Conservation (phyloP, 2,888 invertebrate species). For the Oeneis ivallda region DNA sequence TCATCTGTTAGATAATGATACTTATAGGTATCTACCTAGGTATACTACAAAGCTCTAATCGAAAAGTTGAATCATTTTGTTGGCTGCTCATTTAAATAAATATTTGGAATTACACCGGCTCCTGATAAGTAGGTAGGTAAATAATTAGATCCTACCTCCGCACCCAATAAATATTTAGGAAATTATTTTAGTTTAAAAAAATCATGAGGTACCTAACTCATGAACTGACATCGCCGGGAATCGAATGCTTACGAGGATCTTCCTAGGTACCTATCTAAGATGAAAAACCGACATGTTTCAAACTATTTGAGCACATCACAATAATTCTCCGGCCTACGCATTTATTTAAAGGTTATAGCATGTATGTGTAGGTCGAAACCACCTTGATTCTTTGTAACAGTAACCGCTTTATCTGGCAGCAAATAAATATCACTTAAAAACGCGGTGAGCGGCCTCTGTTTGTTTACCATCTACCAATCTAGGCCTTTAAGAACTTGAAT, state of each 20-base stretch:
- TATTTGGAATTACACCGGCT: neutral
- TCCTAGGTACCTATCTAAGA: no score
- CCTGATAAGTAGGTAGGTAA: neutral
- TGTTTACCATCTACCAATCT: slow-evolving; percentile 9
- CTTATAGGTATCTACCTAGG: neutral
- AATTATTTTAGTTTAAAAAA: neutral
- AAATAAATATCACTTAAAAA: slow-evolving; percentile 34
- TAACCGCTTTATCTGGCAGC: slow-evolving; percentile 30
- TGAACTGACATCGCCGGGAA: no score
- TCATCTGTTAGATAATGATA: no score
- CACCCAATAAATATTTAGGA: neutral
- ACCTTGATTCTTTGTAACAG: slow-evolving; percentile 28
- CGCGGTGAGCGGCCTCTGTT: slow-evolving; percentile 24
- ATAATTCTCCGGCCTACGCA: slow-evolving; percentile 8
- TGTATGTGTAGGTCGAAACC: slow-evolving; percentile 27
- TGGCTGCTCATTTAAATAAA: neutral
- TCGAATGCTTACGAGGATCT: no score
- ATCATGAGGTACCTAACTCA: no score
- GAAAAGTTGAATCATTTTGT: slow-evolving; percentile 12
- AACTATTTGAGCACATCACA: neutral
- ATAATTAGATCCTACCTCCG: neutral
- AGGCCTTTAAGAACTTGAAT: slow-evolving; percentile 8
- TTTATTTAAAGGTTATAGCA: slow-evolving; percentile 13
- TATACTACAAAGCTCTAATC: neutral
- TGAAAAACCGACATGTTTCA: neutral